Conservation (phyloP, 2,888 invertebrate genomes). For the Scaptomyza parva region DNA sequence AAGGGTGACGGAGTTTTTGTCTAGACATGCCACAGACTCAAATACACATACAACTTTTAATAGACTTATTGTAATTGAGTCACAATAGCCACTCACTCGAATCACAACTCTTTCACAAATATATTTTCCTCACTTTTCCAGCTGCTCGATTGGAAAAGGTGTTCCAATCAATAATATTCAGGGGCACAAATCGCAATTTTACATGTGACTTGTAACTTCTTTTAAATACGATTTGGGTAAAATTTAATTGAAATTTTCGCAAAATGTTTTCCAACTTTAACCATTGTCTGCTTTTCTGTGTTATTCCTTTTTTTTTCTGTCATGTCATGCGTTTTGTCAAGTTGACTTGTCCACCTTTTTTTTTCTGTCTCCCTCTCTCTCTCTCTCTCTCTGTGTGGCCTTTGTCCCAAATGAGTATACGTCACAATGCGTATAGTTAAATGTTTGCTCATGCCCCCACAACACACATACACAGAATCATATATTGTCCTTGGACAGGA, state of each 20-base stretch:
- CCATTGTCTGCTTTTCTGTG: conserved; percentile 15
- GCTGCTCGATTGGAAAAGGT: conserved; percentile 54
- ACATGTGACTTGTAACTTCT: conserved; percentile 48
- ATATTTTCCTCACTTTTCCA: conserved; percentile 33
- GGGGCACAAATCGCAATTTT: conserved; percentile 57
- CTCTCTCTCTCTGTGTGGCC: conserved; percentile 26
- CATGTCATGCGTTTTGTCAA: conserved; percentile 58
- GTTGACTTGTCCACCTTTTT: conserved; percentile 76
- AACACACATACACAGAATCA: conserved; percentile 17
- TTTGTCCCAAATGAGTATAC: conserved; percentile 74
- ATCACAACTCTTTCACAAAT: conserved; percentile 60
- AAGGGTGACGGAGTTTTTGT: conserved; percentile 32
- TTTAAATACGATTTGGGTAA: conserved; percentile 10
- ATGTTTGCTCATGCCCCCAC: conserved; percentile 56
- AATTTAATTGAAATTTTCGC: conserved; percentile 68
- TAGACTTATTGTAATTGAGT: conserved; percentile 81
- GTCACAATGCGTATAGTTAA: conserved; percentile 60
- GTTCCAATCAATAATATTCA: conserved; percentile 25
- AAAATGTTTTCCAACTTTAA: conserved; percentile 52
- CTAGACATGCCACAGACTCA: conserved; percentile 75
- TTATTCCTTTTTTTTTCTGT: conserved; percentile 17
- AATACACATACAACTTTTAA: conserved; percentile 53
- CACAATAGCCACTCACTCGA: conserved; percentile 76
- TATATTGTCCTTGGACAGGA: conserved; percentile 38
- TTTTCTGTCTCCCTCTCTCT: conserved; percentile 45